Evolutionary conservation across 2,888 invertebrate genomes (phyloP).

Genomic region (Rutpela maculata): DNA sequence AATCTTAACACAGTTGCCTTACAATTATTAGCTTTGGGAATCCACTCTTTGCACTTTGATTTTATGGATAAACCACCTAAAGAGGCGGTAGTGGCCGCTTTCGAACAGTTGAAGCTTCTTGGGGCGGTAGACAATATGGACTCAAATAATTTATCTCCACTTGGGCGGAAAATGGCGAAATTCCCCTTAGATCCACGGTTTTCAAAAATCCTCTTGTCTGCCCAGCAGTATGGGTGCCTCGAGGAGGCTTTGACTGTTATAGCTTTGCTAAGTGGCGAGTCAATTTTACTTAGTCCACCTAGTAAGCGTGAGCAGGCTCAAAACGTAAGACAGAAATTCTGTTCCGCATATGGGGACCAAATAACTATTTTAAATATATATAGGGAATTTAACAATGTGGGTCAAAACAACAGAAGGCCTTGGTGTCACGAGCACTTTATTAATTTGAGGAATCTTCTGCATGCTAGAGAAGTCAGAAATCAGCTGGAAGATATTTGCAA

Average conservation of each 20-base stretch:
- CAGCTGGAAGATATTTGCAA: slow-evolving; percentile 84
- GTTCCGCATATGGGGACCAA: slow-evolving; percentile 92
- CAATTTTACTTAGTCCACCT: slow-evolving; percentile 85
- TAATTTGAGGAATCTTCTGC: slow-evolving; percentile 87
- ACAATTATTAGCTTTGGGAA: slow-evolving; percentile 62
- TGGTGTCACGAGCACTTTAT: slow-evolving; percentile 95
- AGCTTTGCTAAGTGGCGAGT: slow-evolving; percentile 92
- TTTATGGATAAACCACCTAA: slow-evolving; percentile 92
- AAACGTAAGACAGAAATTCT: slow-evolving; percentile 85
- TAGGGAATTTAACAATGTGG: slow-evolving; percentile 84
- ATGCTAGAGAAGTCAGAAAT: slow-evolving; percentile 86
- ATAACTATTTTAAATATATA: slow-evolving; percentile 93
- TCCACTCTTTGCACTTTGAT: slow-evolving; percentile 89
- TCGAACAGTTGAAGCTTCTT: slow-evolving; percentile 80
- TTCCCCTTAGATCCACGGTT: slow-evolving; percentile 93
- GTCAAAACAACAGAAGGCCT: slow-evolving; percentile 75
- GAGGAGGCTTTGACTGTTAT: slow-evolving; percentile 91
- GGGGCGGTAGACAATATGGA: slow-evolving; percentile 81
- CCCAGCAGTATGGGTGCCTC: slow-evolving; percentile 85
- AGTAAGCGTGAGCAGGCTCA: slow-evolving; percentile 86
- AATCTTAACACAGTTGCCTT: slow-evolving; percentile 87
- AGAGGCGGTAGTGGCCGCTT: slow-evolving; percentile 81
- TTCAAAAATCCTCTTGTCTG: slow-evolving; percentile 75
- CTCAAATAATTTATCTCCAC: slow-evolving; percentile 82
- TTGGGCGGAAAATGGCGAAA: slow-evolving; percentile 90